Percentiles rank a stretch among this genome's conserved stretches.
phyloP scores from a whole-genome alignment of 1,140 invertebrate genomes.

The Papilio helenus region DNA sequence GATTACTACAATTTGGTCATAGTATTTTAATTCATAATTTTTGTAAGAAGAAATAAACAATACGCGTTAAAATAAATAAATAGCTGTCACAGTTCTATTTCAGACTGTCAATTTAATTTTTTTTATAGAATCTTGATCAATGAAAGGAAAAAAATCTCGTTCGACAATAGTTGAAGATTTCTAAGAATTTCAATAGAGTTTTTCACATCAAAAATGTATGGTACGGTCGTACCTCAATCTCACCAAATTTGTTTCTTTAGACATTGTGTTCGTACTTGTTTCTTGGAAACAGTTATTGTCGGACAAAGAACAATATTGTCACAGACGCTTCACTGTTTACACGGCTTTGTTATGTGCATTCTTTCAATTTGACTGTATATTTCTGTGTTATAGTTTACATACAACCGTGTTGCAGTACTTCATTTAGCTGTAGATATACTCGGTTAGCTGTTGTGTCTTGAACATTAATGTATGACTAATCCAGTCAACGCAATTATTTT shows the following conservation, averaged over 20 bases:
- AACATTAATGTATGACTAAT: background rate
- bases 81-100: background rate
- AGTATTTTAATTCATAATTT: no score
- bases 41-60: no score
- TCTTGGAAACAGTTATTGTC: conserved; percentile 37
- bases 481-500: background rate
- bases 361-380: conserved; percentile 33
- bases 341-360: conserved; percentile 25
- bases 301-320: conserved; percentile 41
- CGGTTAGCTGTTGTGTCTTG: background rate
- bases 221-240: background rate
- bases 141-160: background rate
- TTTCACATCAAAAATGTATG: conserved; percentile 11
- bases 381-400: background rate
- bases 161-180: background rate
- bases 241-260: conserved; percentile 10
- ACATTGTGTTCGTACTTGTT: conserved; percentile 28
- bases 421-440: background rate
- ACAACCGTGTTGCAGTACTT: background rate
- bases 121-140: background rate
- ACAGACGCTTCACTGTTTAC: conserved; percentile 38
- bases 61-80: background rate
- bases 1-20: no score
- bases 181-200: background rate
- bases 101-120: background rate